Base-by-base conservation (phyloP, 64 coral and sea anemone genomes). In the Dendrophyllia cribrosa region DNA sequence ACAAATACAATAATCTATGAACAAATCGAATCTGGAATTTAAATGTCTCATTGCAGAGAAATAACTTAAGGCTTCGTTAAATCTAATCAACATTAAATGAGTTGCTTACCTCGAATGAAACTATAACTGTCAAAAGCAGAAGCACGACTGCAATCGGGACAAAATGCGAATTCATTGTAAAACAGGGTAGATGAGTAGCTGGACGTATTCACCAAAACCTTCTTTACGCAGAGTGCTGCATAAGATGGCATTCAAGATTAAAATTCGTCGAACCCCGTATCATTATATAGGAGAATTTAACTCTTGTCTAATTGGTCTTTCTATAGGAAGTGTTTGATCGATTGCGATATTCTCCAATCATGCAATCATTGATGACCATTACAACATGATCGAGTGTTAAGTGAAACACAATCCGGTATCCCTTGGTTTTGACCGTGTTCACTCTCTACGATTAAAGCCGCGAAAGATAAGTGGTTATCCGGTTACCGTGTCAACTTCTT, bases 401-500 rank as follows among this genome's bases (percentile, higher is more conserved):
- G 63, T 84, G 80, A 84, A 84, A 84, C 44, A 7, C 62, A 52
- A 84, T 84, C 80, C 58, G 20, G 20, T 67, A 20, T 45, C 62
- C 43, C 63, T 66, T 21, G 62, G 55, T 25, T 77, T 24, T 53
- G 15, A 24, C 26, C 43, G 34, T 46, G 80, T 67, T 67, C 61
- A 49, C 24, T 7, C 56, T 82, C 3, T 16, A 11, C 21, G 75
- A 77, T 77, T 64, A 62, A 82, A 84, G 80, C n/a, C 60, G 46
- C 80, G 8, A 59, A 45, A 82, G 78, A 82, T 82, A 82, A 82
- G 58, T 84, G 46, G 63, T 25, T 43, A 68, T 84, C 80, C 44
- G 80, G 80, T 84, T 84, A 84, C 80, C 16, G 17, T n/a, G n/a
- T 79, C 55, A 23, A 25, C 72, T 59, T 79, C 77, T 84, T 67